These are phyloP conservation scores for Macaria liturata DNA, from an alignment of 2,888 invertebrate species.

Conservation along the genomic window DNA sequence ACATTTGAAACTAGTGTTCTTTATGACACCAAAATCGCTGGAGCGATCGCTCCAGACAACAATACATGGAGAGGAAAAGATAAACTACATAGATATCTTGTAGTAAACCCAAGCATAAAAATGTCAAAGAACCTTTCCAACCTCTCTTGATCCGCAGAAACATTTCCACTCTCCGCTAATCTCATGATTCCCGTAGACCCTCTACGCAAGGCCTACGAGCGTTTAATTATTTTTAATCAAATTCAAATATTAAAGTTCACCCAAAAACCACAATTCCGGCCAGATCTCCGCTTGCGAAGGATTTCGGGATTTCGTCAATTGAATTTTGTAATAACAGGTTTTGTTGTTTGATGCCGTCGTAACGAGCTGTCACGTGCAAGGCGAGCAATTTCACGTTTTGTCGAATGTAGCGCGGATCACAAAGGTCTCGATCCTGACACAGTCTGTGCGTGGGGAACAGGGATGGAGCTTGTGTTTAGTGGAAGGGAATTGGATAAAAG, in stretches of 20 bases:
- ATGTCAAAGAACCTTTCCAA: no score
- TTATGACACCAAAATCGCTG: no score
- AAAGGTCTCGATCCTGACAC: conserved; percentile 32
- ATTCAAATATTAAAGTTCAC: conserved; percentile 30
- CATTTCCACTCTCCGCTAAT: no score
- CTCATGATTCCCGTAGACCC: neutral
- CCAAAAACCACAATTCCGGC: conserved; percentile 21
- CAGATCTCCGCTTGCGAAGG: conserved; percentile 4
- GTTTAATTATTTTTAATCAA: conserved; percentile 24
- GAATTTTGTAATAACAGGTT: conserved; percentile 29
- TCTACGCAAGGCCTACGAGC: conserved; percentile 5
- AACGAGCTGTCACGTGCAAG: conserved; percentile 46
- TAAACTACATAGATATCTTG: no score
- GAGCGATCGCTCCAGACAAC: no score
- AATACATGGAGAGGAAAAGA: no score
- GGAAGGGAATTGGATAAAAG: no score
- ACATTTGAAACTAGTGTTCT: no score
- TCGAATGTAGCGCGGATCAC: conserved; percentile 27
- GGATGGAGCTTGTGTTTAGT: neutral
- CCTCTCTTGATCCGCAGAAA: no score
- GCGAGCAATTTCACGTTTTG: conserved; percentile 46
- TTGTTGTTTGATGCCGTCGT: conserved; percentile 36
- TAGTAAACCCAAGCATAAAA: no score
- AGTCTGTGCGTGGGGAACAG: conserved; percentile 24
- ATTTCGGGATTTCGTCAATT: conserved; percentile 27